A percentile compares a stretch with the other conserved stretches of the same genome.
These are phyloP conservation scores for Nesoenas mayeri DNA, from an alignment of 2,113 vertebrate species.

Conservation along the genomic window DNA sequence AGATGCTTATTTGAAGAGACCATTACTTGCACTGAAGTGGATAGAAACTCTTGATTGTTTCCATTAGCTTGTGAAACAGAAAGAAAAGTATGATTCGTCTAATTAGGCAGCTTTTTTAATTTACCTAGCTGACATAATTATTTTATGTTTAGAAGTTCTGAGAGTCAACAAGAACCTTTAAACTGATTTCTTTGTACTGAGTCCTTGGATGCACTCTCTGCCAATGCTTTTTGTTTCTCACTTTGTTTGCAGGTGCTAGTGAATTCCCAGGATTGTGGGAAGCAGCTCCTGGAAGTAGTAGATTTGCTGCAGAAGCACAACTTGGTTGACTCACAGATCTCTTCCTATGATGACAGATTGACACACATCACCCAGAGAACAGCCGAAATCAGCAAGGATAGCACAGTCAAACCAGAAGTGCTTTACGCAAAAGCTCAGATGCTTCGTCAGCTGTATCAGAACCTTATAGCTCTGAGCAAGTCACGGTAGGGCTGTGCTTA, in stretches of 20 bases:
- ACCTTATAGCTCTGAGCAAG: constrained; percentile 78
- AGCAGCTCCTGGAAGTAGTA: constrained; percentile 81
- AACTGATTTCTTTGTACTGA: neutral
- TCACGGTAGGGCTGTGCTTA: constrained; percentile 74
- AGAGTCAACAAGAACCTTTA: neutral
- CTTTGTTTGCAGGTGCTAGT: constrained; percentile 72
- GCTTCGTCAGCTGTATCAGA: constrained; percentile 79
- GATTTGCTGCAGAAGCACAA: constrained; percentile 86
- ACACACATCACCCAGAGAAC: constrained; percentile 68
- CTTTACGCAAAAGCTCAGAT: constrained; percentile 78
- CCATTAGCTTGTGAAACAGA: neutral
- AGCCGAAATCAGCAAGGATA: constrained; percentile 59
- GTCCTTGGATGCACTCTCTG: neutral
- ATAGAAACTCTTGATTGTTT: neutral
- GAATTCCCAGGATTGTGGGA: constrained; percentile 78
- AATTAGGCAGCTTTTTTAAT: neutral
- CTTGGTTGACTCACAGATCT: constrained; percentile 83
- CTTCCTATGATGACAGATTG: constrained; percentile 77
- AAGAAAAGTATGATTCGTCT: neutral
- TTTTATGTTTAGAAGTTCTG: neutral
- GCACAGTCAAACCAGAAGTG: constrained; percentile 60
- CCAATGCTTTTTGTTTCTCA: neutral
- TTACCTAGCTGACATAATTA: neutral
- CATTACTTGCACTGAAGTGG: neutral
- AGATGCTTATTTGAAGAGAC: neutral